Evolutionary conservation across 2,888 invertebrate genomes (phyloP), one percentile per base, ranked within the genome.

Genomic region (Drepanosiphum platanoidis): DNA sequence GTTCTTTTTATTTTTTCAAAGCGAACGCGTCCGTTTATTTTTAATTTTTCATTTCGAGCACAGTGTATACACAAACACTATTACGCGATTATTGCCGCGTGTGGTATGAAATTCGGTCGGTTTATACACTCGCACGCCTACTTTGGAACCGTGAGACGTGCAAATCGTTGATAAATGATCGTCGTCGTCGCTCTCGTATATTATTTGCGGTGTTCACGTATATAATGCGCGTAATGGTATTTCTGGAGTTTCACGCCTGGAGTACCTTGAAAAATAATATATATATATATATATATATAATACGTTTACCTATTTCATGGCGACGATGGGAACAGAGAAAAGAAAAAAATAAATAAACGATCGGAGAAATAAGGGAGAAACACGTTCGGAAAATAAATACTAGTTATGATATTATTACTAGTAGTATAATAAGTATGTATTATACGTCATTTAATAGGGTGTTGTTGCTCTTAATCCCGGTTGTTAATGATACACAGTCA

Each of bases 151-250:
- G 46, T 52, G 46, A 46, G 46, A 74, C 34, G 83, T 36, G 83
- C 52, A 36, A 66, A 83, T 74, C 7, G 80, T 83, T 68, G 75
- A 83, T 83, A 68, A 83, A 83, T 83, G 66, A 83, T 72, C 18
- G 32, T 61, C 4, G 30, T 52, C 34, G 58, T 18, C 27, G 72
- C 64, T n/a, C n/a, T 64, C 11, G 18, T n/a, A n/a, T n/a, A n/a
- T n/a, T n/a, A n/a, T n/a, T n/a, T n/a, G 11, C 9, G 11, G 52
- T 74, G 74, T 74, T 15, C 61, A 3, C 36, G 61, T 7, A 27
- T 61, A 61, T 36, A 81, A 70, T 30, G 42, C 27, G 64, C 30
- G 30, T 61, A 81, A 81, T 71, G 30, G 71, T 18, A 36, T 81
- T 46, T 81, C 58, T 61, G 52, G 34, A 18, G 8, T n/a, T 52